Evolutionary conservation across 2,797 vertebrate species (phyloP).

Genomic region (Lithobates pipiens): DNA sequence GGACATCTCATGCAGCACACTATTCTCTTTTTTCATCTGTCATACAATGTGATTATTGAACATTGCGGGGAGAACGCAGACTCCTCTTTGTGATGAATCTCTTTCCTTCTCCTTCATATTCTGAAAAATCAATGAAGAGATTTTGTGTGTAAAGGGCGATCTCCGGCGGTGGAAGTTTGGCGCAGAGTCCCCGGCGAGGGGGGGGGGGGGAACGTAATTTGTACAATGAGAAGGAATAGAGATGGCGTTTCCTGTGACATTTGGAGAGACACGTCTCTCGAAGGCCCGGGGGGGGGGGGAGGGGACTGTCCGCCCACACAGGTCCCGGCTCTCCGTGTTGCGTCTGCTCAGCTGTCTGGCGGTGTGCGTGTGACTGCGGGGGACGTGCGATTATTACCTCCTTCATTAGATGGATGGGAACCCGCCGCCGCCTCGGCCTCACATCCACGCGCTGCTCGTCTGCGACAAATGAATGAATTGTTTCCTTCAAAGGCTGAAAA

Average conservation of each 20-base stretch:
- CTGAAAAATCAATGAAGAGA: too few relatives aligned
- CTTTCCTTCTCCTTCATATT: too few relatives aligned
- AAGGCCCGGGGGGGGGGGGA: not conserved
- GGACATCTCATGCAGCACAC: too few relatives aligned
- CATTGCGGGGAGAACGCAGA: too few relatives aligned
- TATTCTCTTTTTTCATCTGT: too few relatives aligned
- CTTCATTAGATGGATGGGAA: not conserved
- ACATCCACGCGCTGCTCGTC: not conserved
- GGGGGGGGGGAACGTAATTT: too few relatives aligned
- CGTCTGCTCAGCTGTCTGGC: conserved; percentile 10
- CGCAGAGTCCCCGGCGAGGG: too few relatives aligned
- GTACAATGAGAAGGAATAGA: not conserved
- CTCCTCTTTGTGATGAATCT: too few relatives aligned
- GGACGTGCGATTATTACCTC: not conserved
- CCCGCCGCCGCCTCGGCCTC: not conserved
- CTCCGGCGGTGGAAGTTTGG: too few relatives aligned
- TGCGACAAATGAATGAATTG: not conserved
- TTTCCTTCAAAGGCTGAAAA: not conserved
- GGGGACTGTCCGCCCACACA: not conserved
- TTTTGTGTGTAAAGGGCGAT: too few relatives aligned
- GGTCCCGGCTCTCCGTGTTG: not conserved
- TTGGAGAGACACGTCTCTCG: not conserved
- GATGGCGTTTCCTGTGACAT: conserved; percentile 18
- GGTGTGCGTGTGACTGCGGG: not conserved
- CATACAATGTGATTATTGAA: too few relatives aligned